These are phyloP conservation scores for Malurus alboscapulatus DNA, from an alignment of 2,113 vertebrate species.

Conservation along the genomic window DNA sequence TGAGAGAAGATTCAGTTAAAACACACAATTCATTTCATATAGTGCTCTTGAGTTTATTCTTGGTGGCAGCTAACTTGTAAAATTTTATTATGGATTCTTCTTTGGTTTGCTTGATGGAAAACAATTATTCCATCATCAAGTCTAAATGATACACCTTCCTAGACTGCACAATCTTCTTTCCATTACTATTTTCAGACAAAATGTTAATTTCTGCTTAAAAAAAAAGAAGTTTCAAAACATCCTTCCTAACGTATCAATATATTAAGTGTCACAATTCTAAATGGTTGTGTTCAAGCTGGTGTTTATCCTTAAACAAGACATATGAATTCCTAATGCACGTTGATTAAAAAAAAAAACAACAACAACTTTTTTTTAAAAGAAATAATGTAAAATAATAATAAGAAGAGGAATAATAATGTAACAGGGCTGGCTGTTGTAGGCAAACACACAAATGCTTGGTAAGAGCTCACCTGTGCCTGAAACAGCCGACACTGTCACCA, in stretches of 20 bases:
- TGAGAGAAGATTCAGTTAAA: slow-evolving; percentile 83
- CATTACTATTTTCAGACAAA: slow-evolving; percentile 24
- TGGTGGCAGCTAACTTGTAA: slow-evolving; percentile 80
- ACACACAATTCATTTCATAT: slow-evolving; percentile 81
- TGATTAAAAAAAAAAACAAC: neutral
- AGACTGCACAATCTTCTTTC: slow-evolving; percentile 31
- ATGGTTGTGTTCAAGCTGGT: neutral
- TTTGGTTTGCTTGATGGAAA: slow-evolving; percentile 73
- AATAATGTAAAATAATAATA: neutral
- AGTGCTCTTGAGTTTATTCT: slow-evolving; percentile 82
- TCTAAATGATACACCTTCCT: slow-evolving; percentile 38
- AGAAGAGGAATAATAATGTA: neutral
- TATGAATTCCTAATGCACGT: neutral
- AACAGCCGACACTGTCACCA: neutral
- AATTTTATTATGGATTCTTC: slow-evolving; percentile 82
- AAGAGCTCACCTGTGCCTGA: neutral
- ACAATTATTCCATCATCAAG: slow-evolving; percentile 73
- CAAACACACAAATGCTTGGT: neutral
- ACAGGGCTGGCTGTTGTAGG: neutral
- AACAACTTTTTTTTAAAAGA: too few relatives aligned
- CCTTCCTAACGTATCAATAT: neutral
- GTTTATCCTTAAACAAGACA: neutral
- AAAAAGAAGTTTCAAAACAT: neutral
- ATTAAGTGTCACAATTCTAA: neutral
- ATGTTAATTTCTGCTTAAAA: slow-evolving; percentile 2